phyloP scores from a whole-genome alignment of 2,888 invertebrate species.

The Megamerina dolium region DNA sequence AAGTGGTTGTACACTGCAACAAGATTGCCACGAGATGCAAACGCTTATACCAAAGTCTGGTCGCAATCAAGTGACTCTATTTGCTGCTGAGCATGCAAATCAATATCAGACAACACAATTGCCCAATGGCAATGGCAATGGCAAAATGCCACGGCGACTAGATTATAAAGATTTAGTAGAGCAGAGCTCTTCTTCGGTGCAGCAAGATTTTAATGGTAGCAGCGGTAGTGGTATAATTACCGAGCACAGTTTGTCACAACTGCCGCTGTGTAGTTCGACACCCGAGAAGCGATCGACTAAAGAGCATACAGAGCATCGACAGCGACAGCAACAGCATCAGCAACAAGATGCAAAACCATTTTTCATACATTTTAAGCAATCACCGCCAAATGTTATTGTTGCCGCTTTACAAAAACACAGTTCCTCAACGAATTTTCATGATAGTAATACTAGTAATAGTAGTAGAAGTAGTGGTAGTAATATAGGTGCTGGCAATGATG shows the following conservation, averaged over 20 bases:
- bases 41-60: slow-evolving; percentile 44
- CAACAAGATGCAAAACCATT: slow-evolving; percentile 33
- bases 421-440: slow-evolving; percentile 39
- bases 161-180: slow-evolving; percentile 7
- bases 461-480: slow-evolving; percentile 12
- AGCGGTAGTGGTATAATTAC: too few species aligned
- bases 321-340: too few species aligned
- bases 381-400: slow-evolving; percentile 29
- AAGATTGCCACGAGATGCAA: slow-evolving; percentile 49
- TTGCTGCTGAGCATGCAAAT: slow-evolving; percentile 30
- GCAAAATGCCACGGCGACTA: slow-evolving; percentile 3
- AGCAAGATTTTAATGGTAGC: slow-evolving; percentile 15
- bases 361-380: slow-evolving; percentile 37
- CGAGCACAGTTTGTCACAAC: slow-evolving; percentile 36
- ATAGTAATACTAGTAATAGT: slow-evolving; percentile 21
- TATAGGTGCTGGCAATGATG: slow-evolving; percentile 7
- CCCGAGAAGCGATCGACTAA: slow-evolving; percentile 27
- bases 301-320: slow-evolving; percentile 19
- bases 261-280: slow-evolving; percentile 36
- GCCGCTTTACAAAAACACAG: slow-evolving; percentile 37
- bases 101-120: slow-evolving; percentile 37
- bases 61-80: slow-evolving; percentile 32
- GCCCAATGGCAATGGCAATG: slow-evolving; percentile 35
- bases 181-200: too few species aligned
- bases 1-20: slow-evolving; percentile 39